Base-by-base conservation (phyloP, 2,113 vertebrate species). In the Labeo catla region DNA sequence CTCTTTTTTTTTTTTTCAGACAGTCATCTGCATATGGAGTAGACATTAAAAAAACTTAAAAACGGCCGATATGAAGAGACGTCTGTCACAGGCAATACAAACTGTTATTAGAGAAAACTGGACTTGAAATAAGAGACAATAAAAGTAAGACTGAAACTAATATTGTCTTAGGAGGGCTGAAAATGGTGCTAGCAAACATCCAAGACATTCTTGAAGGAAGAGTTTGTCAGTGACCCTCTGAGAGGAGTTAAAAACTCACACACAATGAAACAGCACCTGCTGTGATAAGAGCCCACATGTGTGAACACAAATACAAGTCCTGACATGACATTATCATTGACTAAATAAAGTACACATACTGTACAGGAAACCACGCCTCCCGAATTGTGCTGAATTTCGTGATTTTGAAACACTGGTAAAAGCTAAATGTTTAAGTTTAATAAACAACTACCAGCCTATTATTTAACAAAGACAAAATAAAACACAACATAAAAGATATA, bases 231-330 rank as follows among this genome's bases (percentile, higher is more conserved):
- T 23, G n/a, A 63, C 21, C 9, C 21, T 28, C 61, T 11, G 61
- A 65, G 65, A 34, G 1, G 6, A 6, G 12, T 28, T 34, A 3
- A 68, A 61, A 39, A 39, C 76, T 9, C 16, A 39, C 52, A 49
- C n/a, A 36, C 52, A 61, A 23, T 81, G 49, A 79, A 63, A 34
- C 52, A 61, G 16, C 34, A 43, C 65, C 76, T 59, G 76, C 52
- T 78, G 76, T 2, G 50, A 78, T 57, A 57, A 78, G 76, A 78
- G 28, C 76, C 76, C 50, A 63, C 13, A 52, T 19, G 19, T 28
- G 66, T 49, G 28, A 16, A 54, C 6, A n/a, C 8, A 49, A 23
- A 23, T 0, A n/a, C n/a, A 49, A 19, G 61, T 10, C 10, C 61
- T 13, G 43, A 68, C 65, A 15, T 36, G 23, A 15, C 49, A 34